Evolutionary conservation across 2,113 vertebrate species (phyloP).

Genomic region (Zapus hudsonius): DNA sequence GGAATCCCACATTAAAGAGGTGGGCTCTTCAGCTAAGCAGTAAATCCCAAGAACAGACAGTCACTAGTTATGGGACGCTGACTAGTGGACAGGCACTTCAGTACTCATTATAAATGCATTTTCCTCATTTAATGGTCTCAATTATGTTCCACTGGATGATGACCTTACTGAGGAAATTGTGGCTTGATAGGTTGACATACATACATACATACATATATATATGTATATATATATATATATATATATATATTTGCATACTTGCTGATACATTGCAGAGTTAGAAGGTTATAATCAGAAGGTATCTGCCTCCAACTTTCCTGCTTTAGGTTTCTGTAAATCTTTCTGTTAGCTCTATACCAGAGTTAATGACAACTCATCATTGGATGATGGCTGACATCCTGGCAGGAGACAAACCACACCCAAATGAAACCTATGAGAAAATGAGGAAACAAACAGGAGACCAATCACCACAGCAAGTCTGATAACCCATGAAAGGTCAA

Average conservation of each 20-base stretch:
- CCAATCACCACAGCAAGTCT: too few relatives aligned
- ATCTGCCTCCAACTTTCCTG: neutral
- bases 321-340: slow-evolving; percentile 8
- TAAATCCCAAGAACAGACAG: neutral
- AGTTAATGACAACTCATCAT: neutral
- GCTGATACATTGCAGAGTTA: neutral
- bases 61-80: slow-evolving; percentile 10
- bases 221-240: too few relatives aligned
- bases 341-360: neutral
- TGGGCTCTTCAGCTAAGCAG: neutral
- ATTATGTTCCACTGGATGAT: neutral
- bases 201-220: too few relatives aligned
- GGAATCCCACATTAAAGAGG: slow-evolving; percentile 17
- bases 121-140: slow-evolving; percentile 46
- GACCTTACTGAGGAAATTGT: neutral
- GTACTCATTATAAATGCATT: neutral
- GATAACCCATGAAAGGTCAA: too few relatives aligned
- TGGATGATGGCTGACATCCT: too few relatives aligned
- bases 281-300: neutral
- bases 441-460: too few relatives aligned
- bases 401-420: too few relatives aligned
- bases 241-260: too few relatives aligned
- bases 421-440: too few relatives aligned
- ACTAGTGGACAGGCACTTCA: neutral
- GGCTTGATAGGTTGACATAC: neutral